Evolutionary conservation across 2,113 vertebrate genomes (phyloP).

Genomic region (Chamaea fasciata): DNA sequence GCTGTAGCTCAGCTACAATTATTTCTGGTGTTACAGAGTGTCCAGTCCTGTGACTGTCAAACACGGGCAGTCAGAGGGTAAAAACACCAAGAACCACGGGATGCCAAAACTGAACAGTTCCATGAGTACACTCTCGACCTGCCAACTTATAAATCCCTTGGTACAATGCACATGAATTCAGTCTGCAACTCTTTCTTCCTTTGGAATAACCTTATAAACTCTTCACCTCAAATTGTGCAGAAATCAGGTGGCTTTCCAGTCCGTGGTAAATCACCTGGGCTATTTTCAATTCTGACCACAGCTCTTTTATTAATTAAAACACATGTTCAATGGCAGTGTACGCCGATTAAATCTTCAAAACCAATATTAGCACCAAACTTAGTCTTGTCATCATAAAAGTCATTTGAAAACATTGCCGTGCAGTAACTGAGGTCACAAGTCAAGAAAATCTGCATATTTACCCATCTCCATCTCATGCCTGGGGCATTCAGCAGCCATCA

Average conservation of each 20-base stretch:
- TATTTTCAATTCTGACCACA: background rate
- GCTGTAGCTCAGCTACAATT: background rate
- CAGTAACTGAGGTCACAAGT: conserved; percentile 55
- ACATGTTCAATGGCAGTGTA: conserved; percentile 1
- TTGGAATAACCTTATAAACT: conserved; percentile 37
- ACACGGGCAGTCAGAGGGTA: background rate
- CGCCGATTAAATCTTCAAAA: conserved; percentile 29
- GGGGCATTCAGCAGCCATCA: background rate
- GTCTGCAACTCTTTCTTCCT: conserved; percentile 39
- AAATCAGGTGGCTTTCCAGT: conserved; percentile 28
- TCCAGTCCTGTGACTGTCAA: background rate
- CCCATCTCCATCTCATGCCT: conserved; percentile 47
- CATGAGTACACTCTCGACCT: conserved; percentile 33
- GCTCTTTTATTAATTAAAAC: conserved; percentile 43
- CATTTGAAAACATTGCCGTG: conserved; percentile 49
- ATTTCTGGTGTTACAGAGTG: background rate
- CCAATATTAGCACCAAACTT: conserved; percentile 43
- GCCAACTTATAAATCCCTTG: conserved; percentile 42
- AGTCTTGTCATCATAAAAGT: conserved; percentile 59
- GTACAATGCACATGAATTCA: conserved; percentile 26
- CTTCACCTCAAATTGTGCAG: conserved; percentile 34
- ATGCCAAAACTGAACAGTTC: background rate
- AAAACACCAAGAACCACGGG: background rate
- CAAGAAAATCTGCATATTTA: conserved; percentile 50
- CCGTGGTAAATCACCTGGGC: conserved; percentile 2